phyloP scores from a whole-genome alignment of 2,797 vertebrate species.

The Etheostoma nigrum region DNA sequence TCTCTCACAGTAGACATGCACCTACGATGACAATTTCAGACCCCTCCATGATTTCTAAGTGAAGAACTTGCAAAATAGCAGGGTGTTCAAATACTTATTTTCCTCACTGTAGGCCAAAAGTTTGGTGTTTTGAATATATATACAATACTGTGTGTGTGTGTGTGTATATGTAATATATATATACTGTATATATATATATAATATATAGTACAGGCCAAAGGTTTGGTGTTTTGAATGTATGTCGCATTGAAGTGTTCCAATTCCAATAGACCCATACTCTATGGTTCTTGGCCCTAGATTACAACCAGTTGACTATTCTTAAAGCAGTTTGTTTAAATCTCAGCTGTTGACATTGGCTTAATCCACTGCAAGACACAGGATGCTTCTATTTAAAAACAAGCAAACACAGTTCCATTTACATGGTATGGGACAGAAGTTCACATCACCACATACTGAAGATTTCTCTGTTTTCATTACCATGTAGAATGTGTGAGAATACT shows the following conservation, averaged over 20 bases:
- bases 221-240: slow-evolving; percentile 1
- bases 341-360: slow-evolving; percentile 79
- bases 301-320: slow-evolving; percentile 56
- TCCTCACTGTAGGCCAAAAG: no score
- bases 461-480: not conserved
- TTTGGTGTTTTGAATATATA: no score
- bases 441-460: slow-evolving; percentile 45
- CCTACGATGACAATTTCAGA: no score
- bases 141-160: no score
- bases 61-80: no score
- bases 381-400: slow-evolving; percentile 73
- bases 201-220: no score
- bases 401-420: slow-evolving; percentile 60
- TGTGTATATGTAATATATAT: no score
- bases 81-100: no score
- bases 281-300: slow-evolving; percentile 58
- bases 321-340: slow-evolving; percentile 76
- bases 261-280: slow-evolving; percentile 28
- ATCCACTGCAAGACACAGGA: slow-evolving; percentile 73
- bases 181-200: not conserved
- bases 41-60: no score
- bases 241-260: slow-evolving; percentile 45
- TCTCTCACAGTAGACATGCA: no score
- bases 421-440: slow-evolving; percentile 62
- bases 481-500: not conserved